Evolutionary conservation across 2,113 vertebrate species (phyloP).

Genomic region (Panthera uncia): DNA sequence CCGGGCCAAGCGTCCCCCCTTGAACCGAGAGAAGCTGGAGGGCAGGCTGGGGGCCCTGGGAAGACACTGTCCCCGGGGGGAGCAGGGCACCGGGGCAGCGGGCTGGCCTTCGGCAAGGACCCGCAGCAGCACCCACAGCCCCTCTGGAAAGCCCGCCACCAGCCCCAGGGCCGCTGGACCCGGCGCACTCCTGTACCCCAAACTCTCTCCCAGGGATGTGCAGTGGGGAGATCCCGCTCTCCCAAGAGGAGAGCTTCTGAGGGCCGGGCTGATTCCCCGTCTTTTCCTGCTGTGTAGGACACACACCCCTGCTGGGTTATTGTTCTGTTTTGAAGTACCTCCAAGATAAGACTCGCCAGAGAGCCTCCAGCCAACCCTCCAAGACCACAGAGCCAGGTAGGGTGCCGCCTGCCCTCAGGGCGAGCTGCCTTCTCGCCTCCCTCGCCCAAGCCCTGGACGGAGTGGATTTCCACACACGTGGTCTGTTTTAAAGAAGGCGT

Average conservation of each 20-base stretch:
- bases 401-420: accelerated
- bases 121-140: accelerated
- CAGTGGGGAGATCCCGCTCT: accelerated
- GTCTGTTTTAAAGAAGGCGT: background rate
- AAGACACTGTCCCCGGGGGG: accelerated
- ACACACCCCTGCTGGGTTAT: background rate
- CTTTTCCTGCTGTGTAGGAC: accelerated
- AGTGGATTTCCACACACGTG: accelerated
- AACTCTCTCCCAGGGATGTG: accelerated
- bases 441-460: background rate
- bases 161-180: accelerated
- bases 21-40: background rate
- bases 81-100: accelerated
- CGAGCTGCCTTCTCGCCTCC: accelerated
- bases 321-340: background rate
- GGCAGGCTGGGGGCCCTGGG: background rate
- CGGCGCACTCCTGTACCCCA: background rate
- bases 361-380: background rate
- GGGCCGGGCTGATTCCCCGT: accelerated
- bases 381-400: background rate
- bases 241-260: too few relatives aligned
- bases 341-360: background rate
- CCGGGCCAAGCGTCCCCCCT: accelerated
- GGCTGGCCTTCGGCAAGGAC: background rate
- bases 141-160: accelerated